Conservation (phyloP, 1,140 invertebrate genomes). For the Theocolax elegans region DNA sequence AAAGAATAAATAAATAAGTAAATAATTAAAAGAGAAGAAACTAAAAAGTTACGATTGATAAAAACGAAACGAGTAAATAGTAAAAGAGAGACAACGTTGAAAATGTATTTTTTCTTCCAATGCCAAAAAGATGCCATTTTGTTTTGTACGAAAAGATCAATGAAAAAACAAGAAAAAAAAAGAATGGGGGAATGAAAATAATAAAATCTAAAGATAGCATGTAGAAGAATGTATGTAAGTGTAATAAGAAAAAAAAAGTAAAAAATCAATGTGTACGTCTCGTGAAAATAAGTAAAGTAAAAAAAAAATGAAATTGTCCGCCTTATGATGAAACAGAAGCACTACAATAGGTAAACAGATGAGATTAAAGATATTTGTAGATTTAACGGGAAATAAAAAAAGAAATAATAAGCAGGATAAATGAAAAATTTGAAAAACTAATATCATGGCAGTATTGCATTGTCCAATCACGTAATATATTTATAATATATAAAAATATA, state of each 20-base stretch:
- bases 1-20: neutral
- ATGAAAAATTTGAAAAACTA: constrained; percentile 53
- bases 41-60: constrained; percentile 46
- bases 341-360: constrained; percentile 58
- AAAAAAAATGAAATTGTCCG: constrained; percentile 63
- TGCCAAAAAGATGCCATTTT: constrained; percentile 66
- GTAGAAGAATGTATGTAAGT: constrained; percentile 54
- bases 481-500: constrained; percentile 28
- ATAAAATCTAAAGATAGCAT: constrained; percentile 45
- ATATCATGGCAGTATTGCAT: constrained; percentile 52
- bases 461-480: constrained; percentile 50
- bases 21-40: constrained; percentile 43
- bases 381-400: constrained; percentile 50
- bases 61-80: constrained; percentile 45
- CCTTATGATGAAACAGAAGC: constrained; percentile 60
- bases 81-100: constrained; percentile 40
- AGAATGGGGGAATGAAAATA: constrained; percentile 10
- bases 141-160: constrained; percentile 59
- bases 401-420: constrained; percentile 46
- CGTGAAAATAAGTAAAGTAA: constrained; percentile 55
- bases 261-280: constrained; percentile 59
- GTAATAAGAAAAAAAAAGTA: constrained; percentile 52
- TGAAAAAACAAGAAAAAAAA: constrained; percentile 57
- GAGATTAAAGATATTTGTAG: too few species aligned
- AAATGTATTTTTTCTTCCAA: constrained; percentile 67